Evolutionary conservation across 2,888 invertebrate species (phyloP), one percentile per base, ranked within the genome.

Genomic region (Diaphora mendica): DNA sequence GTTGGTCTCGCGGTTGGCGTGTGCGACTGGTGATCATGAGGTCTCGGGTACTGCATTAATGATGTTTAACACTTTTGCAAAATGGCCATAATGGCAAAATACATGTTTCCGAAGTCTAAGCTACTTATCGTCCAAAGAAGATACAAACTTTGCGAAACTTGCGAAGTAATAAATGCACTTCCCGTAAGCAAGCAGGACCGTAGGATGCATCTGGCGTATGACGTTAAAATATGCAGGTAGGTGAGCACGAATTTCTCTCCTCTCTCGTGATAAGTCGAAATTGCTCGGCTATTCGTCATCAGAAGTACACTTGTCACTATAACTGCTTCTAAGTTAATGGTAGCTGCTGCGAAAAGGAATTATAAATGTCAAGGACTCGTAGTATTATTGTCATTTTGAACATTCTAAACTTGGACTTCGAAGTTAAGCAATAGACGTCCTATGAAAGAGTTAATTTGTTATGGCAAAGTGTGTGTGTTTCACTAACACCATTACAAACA

Each of bases 181-280:
- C 39, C 23, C 30, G 48, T 67, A 30, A 67, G 48, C 48, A 48
- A 13, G 23, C 33, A 48, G 7, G 48, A 20, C 30, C 20, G 44
- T 44, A 67, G 9, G 30, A 48, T 67, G 67, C 67, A 67, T 44
- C 67, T 67, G 67, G 67, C 23, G 67, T 48, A 67, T 67, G 67
- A 48, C 67, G 33, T 30, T 33, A 48, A 67, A 48, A 67, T 67
- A 67, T 67, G 67, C 44, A 67, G 33, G 67, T 33, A 67, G 67
- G 5, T 7, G 44, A 48, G 20, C 23, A 67, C 48, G 11, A 67
- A 67, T 67, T 67, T 33, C 44, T 67, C 66, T 44, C 44, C 30
- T 20, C 44, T 44, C 67, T 48, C 23, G 17, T 17, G 30, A 62
- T 62, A 62, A 62, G 7, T 55, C 23, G 9, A 51, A 51, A 55